These are phyloP conservation scores for Drosophila nigrodunni DNA, from an alignment of 1,140 invertebrate species.

Conservation along the genomic window DNA sequence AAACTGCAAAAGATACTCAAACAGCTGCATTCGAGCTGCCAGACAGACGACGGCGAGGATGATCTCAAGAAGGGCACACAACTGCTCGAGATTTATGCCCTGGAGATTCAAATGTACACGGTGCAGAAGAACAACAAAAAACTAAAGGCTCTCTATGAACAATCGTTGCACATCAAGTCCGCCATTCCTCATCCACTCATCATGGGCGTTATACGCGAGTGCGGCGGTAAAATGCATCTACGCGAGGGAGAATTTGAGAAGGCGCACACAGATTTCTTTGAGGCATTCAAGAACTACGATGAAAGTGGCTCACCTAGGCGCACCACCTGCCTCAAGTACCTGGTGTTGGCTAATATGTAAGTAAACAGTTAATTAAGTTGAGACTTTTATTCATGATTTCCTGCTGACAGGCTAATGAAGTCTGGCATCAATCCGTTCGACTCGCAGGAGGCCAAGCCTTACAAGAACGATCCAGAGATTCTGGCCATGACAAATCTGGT, in stretches of 20 bases:
- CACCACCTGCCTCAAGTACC: slow-evolving; percentile 99
- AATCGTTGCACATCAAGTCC: slow-evolving; percentile 99
- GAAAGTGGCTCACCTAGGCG: slow-evolving; percentile 98
- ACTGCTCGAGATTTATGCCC: slow-evolving; percentile 98
- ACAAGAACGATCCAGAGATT: slow-evolving; percentile 99
- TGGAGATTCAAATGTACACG: slow-evolving; percentile 99
- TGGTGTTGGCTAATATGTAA: slow-evolving; percentile 99
- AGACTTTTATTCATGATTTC: background rate
- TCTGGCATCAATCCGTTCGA: slow-evolving; percentile 99
- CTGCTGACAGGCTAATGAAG: slow-evolving; percentile 94
- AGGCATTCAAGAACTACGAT: slow-evolving; percentile 99
- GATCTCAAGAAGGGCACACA: slow-evolving; percentile 99
- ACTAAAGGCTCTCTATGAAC: slow-evolving; percentile 98
- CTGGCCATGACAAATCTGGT: slow-evolving; percentile 99
- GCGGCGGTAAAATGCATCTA: slow-evolving; percentile 99
- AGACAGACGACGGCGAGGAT: slow-evolving; percentile 99
- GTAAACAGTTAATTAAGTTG: background rate
- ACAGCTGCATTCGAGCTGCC: slow-evolving; percentile 98
- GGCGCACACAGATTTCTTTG: slow-evolving; percentile 99
- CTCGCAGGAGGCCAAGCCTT: slow-evolving; percentile 99
- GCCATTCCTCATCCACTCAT: slow-evolving; percentile 99
- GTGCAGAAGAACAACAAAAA: slow-evolving; percentile 99
- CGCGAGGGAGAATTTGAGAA: slow-evolving; percentile 99
- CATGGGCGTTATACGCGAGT: slow-evolving; percentile 99
- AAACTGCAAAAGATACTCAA: slow-evolving; percentile 98